These are phyloP conservation scores for Morus bassanus DNA, from an alignment of 2,797 vertebrate species.

Conservation along the genomic window DNA sequence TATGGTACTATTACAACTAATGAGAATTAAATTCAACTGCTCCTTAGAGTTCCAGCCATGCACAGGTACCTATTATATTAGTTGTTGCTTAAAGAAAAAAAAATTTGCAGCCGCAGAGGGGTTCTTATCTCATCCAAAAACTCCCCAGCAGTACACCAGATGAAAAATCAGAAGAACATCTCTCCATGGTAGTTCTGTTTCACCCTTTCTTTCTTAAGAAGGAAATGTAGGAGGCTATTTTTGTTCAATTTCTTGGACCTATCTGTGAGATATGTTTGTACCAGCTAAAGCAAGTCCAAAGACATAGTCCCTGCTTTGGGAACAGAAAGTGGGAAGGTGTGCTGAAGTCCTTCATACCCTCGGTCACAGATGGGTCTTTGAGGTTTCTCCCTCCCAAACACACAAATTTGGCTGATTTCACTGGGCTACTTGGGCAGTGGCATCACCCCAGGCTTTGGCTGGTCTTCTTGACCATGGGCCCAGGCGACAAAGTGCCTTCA, in stretches of 20 bases:
- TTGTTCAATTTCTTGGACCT: background rate
- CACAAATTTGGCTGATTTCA: too few relatives aligned
- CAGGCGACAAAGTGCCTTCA: background rate
- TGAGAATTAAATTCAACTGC: background rate
- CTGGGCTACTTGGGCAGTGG: accelerated
- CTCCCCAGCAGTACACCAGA: background rate
- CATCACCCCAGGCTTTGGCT: background rate
- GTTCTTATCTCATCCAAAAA: background rate
- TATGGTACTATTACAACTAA: background rate
- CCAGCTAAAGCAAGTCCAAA: background rate
- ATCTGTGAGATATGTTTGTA: accelerated
- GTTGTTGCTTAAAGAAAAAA: background rate
- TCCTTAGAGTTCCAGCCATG: background rate
- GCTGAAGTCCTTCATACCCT: background rate
- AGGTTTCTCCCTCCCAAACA: background rate
- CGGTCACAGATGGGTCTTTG: background rate
- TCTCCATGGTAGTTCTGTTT: background rate
- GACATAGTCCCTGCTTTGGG: background rate
- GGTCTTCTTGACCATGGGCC: background rate
- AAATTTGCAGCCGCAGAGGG: background rate
- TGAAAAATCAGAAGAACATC: background rate
- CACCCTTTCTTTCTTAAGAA: background rate
- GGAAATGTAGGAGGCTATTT: background rate
- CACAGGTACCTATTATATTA: background rate
- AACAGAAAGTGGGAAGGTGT: background rate